phyloP scores from a whole-genome alignment of 64 coral and sea anemone species.

The Dendrophyllia cribrosa region DNA sequence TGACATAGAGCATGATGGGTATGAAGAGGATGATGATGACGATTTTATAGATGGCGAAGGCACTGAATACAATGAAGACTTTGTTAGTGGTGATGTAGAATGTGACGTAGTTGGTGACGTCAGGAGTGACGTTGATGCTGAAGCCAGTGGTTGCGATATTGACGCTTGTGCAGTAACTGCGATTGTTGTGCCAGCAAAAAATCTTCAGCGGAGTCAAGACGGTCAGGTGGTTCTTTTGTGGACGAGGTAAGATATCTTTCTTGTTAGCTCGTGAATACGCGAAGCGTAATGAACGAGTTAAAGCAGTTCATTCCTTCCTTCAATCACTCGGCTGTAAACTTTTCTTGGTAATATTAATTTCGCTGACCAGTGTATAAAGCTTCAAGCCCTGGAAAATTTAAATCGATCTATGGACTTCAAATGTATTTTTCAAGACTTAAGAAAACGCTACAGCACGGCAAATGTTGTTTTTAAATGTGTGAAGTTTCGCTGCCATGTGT shows the following conservation, averaged over 20 bases:
- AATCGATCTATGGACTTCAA: too few species aligned
- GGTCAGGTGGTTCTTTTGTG: slow-evolving; percentile 68
- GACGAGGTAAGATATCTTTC: slow-evolving; percentile 35
- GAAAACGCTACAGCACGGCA: too few species aligned
- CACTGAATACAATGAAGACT: background rate
- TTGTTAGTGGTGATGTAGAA: background rate
- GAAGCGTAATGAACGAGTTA: too few species aligned
- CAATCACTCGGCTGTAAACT: too few species aligned
- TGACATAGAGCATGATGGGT: slow-evolving; percentile 49
- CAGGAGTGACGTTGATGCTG: background rate
- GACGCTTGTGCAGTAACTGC: background rate
- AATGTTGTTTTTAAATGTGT: too few species aligned
- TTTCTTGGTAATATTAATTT: too few species aligned
- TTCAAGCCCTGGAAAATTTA: too few species aligned
- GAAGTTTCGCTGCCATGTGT: too few species aligned
- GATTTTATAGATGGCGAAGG: slow-evolving; percentile 34
- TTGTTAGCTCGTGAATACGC: too few species aligned
- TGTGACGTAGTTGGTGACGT: slow-evolving; percentile 26
- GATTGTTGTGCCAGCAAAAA: slow-evolving; percentile 42
- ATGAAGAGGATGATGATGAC: slow-evolving; percentile 53
- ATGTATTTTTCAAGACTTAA: too few species aligned
- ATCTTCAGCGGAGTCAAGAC: slow-evolving; percentile 60
- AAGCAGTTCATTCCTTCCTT: too few species aligned
- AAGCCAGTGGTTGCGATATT: slow-evolving; percentile 27
- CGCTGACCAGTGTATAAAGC: too few species aligned